phyloP scores from a whole-genome alignment of 2,888 invertebrate genomes.

The Philereme vetulata region DNA sequence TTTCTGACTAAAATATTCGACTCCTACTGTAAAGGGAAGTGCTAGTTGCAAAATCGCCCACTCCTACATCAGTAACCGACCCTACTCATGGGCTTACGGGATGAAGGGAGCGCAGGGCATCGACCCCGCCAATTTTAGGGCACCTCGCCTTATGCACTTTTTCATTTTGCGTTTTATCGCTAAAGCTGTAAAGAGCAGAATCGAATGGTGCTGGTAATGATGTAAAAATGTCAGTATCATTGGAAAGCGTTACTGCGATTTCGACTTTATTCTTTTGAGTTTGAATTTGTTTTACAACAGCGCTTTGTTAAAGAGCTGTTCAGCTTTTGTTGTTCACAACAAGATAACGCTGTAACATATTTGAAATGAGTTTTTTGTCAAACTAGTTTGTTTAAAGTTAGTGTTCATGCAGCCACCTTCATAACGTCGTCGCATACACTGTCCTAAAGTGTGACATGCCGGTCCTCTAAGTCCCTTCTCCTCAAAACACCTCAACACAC shows the following conservation, averaged over 20 bases:
- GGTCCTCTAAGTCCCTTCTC: no score
- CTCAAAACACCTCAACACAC: no score
- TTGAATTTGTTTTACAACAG: constrained; percentile 3
- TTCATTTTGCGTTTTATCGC: constrained; percentile 11
- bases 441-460: no score
- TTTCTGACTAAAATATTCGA: no score
- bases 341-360: no score
- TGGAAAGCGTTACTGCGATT: constrained; percentile 1
- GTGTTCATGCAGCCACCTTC: no score
- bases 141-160: constrained; percentile 11
- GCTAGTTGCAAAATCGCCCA: constrained; percentile 7
- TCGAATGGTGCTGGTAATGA: constrained; percentile 1
- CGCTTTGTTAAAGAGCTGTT: neutral
- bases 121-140: constrained; percentile 32
- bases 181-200: constrained; percentile 1
- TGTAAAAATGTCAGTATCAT: constrained; percentile 11
- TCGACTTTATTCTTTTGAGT: neutral
- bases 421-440: no score
- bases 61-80: constrained; percentile 14
- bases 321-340: no score
- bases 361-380: no score
- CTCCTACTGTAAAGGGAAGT: constrained; percentile 5
- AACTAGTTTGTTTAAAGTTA: no score
- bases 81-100: constrained; percentile 23
- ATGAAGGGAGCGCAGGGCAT: constrained; percentile 29